These are phyloP conservation scores for Prochilodus magdalenae DNA, from an alignment of 2,113 vertebrate genomes.

Conservation along the genomic window DNA sequence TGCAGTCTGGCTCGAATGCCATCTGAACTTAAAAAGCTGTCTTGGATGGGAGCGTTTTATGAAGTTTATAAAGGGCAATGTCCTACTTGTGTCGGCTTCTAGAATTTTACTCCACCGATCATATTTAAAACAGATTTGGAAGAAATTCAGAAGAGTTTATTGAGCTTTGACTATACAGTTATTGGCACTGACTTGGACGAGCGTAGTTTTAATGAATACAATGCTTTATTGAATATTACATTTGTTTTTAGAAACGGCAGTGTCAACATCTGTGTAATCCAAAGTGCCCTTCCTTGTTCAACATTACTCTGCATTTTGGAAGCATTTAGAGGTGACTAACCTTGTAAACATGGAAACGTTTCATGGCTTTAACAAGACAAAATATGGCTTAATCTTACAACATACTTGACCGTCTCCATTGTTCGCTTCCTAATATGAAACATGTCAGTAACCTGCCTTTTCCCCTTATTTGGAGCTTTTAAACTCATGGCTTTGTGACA, in stretches of 20 bases:
- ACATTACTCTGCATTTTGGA: constrained; percentile 25
- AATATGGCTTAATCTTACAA: not conserved
- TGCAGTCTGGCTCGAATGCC: not conserved
- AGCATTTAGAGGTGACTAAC: constrained; percentile 12
- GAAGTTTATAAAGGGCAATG: constrained; percentile 8
- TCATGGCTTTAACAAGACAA: constrained; percentile 7
- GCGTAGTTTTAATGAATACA: not conserved
- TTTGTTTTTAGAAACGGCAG: constrained; percentile 35
- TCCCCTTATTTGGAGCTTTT: not conserved
- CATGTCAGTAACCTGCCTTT: not conserved
- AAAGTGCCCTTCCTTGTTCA: not conserved
- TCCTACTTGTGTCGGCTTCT: constrained; percentile 12
- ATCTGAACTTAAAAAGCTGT: constrained; percentile 20
- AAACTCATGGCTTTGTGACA: constrained; percentile 4
- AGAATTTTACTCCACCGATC: constrained; percentile 34
- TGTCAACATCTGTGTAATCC: constrained; percentile 29
- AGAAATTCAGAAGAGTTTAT: constrained; percentile 19
- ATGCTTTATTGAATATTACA: constrained; percentile 24
- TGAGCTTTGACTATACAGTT: constrained; percentile 1
- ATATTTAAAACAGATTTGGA: not conserved
- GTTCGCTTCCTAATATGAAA: constrained; percentile 12
- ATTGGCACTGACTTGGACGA: not conserved
- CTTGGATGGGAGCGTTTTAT: constrained; percentile 23
- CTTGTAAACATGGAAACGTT: constrained; percentile 14
- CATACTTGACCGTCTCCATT: not conserved